Base-by-base conservation (phyloP, 2,888 invertebrate genomes). In the Himalopsyche tibetana region DNA sequence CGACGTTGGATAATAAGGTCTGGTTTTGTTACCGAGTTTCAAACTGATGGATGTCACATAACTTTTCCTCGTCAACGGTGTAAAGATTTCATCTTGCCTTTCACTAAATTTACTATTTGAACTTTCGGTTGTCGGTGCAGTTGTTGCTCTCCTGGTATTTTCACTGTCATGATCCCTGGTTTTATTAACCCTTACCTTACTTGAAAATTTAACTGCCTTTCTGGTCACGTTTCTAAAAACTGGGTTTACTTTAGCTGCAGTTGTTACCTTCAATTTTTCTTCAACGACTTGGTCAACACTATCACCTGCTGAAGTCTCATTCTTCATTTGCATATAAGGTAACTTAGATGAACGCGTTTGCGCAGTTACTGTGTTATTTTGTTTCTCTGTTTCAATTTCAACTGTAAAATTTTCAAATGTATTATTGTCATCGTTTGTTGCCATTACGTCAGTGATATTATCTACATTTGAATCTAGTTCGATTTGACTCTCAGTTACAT, bases 21-120 rank as follows among this genome's bases (percentile, higher is more conserved):
- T 85, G 12, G 88, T 88, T 85, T 87, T 88, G 51, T 92, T 92
- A 81, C 93, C 93, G 11, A 94, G 91, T 89, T 93, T 91, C 83
- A 93, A 91, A 90, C 93, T 94, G 6, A 94, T 92, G 2, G 94
- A 94, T 82, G 93, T 94, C 87, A 92, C 92, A 17, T 92, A 92
- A 85, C 94, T 94, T 89, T 93, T 93, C 87, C 92, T 92, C 11
- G 92, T 92, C 56, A 89, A 88, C 51, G 91, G 88, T 79, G 89
- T 89, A 51, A 88, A 86, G 83, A 87, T 87, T 38, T 88, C 87
- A 84, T 87, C 87, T 81, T 87, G 85, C 36, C 84, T 36, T 55
- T 82, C 45, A 17, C 74, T 74, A 83, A 79, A 86, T 82, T 55
- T 82, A 45, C 85, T 87, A 51, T 82, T 84, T n/a, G 86, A 87